Evolutionary conservation across 2,888 invertebrate genomes (phyloP).

Genomic region (Drosophila imparisetae): DNA sequence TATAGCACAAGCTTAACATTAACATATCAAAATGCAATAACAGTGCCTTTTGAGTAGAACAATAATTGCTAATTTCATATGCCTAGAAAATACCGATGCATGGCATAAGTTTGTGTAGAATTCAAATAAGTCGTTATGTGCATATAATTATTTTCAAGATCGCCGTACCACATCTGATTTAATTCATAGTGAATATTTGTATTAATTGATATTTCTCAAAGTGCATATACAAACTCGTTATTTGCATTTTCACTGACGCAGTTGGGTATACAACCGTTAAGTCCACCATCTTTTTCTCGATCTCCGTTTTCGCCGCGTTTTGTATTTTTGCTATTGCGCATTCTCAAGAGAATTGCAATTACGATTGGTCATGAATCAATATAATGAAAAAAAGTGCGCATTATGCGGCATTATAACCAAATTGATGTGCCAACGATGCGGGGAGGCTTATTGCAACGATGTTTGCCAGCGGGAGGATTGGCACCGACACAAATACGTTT

Average conservation of each 20-base stretch:
- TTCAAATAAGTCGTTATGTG: background rate
- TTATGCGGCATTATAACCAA: slow-evolving; percentile 25
- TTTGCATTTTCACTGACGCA: background rate
- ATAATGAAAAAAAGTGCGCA: slow-evolving; percentile 15
- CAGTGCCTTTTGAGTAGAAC: slow-evolving; percentile 15
- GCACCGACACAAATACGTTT: slow-evolving; percentile 49
- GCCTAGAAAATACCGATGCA: background rate
- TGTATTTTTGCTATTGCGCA: background rate
- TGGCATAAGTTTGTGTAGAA: background rate
- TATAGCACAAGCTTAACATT: slow-evolving; percentile 5
- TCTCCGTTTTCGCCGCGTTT: background rate
- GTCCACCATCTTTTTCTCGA: slow-evolving; percentile 23
- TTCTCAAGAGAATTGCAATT: background rate
- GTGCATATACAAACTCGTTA: background rate
- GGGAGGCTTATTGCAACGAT: slow-evolving; percentile 52
- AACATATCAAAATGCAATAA: background rate
- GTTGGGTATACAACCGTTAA: slow-evolving; percentile 40
- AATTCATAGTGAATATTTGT: background rate
- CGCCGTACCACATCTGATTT: background rate
- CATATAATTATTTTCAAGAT: background rate
- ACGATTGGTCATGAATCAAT: slow-evolving; percentile 2
- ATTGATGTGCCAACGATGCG: slow-evolving; percentile 60
- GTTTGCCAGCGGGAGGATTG: slow-evolving; percentile 60
- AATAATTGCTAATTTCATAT: too few species aligned
- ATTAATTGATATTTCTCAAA: background rate